phyloP scores from a whole-genome alignment of 1,140 invertebrate genomes.

The Linepithema humile region DNA sequence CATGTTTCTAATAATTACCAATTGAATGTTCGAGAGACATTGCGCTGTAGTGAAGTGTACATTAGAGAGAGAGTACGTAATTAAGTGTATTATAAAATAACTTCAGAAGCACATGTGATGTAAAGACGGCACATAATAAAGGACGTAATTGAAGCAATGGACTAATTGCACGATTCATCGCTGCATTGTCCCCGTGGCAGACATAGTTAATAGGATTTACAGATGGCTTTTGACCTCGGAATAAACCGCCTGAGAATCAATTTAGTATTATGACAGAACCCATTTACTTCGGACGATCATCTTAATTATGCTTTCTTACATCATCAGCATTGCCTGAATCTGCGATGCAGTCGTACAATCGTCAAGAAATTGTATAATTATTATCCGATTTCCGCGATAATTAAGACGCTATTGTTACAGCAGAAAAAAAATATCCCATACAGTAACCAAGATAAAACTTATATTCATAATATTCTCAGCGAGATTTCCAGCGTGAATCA shows the following conservation, averaged over 20 bases:
- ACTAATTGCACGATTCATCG: constrained; percentile 78
- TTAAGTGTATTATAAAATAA: background rate
- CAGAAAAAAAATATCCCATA: background rate
- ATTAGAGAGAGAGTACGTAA: background rate
- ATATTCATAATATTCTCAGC: background rate
- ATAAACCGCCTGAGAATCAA: constrained; percentile 79
- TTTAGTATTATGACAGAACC: constrained; percentile 69
- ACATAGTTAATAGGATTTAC: constrained; percentile 79
- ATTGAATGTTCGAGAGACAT: background rate
- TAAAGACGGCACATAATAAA: constrained; percentile 66
- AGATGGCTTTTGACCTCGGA: constrained; percentile 76
- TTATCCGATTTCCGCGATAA: background rate
- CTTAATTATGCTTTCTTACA: constrained; percentile 50
- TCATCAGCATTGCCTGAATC: background rate
- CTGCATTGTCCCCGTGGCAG: constrained; percentile 45
- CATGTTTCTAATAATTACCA: background rate
- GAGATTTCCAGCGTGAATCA: constrained; percentile 25
- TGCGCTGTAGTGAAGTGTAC: background rate
- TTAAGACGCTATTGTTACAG: background rate
- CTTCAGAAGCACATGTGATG: constrained; percentile 16
- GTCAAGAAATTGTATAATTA: constrained; percentile 2
- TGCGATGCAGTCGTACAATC: background rate
- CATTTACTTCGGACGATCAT: constrained; percentile 41
- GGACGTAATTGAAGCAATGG: constrained; percentile 80
- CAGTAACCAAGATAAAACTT: constrained; percentile 1